phyloP scores from a whole-genome alignment of 2,888 invertebrate species.

The Mimachlamys varia region DNA sequence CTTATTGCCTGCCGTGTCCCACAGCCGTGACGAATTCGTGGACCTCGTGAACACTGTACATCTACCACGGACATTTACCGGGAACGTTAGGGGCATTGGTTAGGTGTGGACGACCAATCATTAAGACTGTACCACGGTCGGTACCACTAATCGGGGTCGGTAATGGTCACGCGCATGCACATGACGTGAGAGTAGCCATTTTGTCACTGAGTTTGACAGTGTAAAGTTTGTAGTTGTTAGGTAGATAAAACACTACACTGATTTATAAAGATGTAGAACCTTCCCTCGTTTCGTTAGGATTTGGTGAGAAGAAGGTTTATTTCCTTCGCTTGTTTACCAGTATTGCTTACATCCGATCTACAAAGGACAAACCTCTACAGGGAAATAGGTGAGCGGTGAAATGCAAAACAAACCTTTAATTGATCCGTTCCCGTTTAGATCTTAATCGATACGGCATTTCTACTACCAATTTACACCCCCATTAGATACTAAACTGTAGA shows the following conservation, averaged over 20 bases:
- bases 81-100: not conserved
- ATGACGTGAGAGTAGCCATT: not conserved
- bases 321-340: not conserved
- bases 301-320: not conserved
- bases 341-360: conserved; percentile 15
- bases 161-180: conserved; percentile 17
- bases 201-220: conserved; percentile 2
- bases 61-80: not conserved
- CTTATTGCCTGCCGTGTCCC: not conserved
- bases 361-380: not conserved
- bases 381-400: not conserved
- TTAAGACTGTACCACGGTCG: not conserved
- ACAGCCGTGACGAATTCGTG: not conserved
- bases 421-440: not conserved
- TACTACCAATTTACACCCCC: not conserved
- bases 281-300: not conserved
- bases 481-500: not conserved
- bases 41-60: not conserved
- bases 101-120: not conserved
- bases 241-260: not conserved
- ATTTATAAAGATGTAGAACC: not conserved
- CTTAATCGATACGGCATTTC: not conserved
- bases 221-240: not conserved
- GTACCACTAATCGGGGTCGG: not conserved
- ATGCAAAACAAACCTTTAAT: not conserved